Evolutionary conservation across 2,888 invertebrate species (phyloP), one percentile per base, ranked within the genome.

Genomic region (Tetragonula carbonaria): DNA sequence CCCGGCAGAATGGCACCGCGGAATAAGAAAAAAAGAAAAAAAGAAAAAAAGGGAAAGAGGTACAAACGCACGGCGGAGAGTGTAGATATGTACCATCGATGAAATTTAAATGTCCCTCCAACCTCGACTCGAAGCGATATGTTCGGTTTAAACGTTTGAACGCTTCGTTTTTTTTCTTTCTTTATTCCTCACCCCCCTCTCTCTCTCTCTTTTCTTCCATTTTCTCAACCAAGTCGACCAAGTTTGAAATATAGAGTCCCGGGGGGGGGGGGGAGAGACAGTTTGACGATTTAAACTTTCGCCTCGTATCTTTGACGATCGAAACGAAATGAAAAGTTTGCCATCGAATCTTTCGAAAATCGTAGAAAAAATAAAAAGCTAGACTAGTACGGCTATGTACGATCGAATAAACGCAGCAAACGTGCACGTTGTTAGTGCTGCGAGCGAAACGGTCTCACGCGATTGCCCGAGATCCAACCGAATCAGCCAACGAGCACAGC

Each of bases 61-160:
- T 16, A n/a, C 50, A 62, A 38, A 18, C 18, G 18, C 23, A 33
- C 21, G 13, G 23, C 33, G 59, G 23, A 23, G n/a, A 50, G 50
- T 6, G 18, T 57, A 74, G 71, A 78, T 83, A 83, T 80, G 75
- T 83, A 83, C 79, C 71, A 85, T 87, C 88, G 74, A 66, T 80
- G 79, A 86, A 83, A 84, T 87, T 87, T 82, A 87, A 87, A 86
- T 86, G 86, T 85, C 45, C 45, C 75, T 68, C 65, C 65, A 53
- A 65, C 77, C 57, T 28, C 74, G 57, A 59, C 80, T 70, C 45
- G 45, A 45, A 45, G 8, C 63, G 67, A 76, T 70, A 70, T 57
- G 65, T 73, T 62, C 62, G 73, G 51, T 75, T 68, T 50, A 65
- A 77, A 71, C 66, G 57, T 74, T 75, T 21, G n/a, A 2, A 63